Base-by-base conservation (phyloP, 2,797 vertebrate genomes). In the Leptodactylus fallax region DNA sequence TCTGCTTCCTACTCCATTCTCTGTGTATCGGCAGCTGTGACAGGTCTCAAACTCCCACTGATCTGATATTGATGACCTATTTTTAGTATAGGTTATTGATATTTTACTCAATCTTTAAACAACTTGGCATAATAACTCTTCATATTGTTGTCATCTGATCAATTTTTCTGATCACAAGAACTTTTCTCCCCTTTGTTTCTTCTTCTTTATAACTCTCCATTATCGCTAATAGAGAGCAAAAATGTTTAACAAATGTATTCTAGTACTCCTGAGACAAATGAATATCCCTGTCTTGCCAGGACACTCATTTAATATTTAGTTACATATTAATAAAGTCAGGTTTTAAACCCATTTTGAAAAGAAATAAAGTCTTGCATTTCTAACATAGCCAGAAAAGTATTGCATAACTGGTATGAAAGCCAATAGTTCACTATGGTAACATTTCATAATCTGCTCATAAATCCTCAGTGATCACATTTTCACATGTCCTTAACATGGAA, bases 401-500 rank as follows among this genome's bases (percentile, higher is more conserved):
- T 79, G 77, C 77, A 69, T 86, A 86, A 84, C 82, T 74, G 23
- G 47, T 79, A 49, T n/a, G 13, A 14, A 69, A 36, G 74, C 74
- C 84, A 86, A 78, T 55, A 9, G 19, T n/a, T 80, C 53, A 53
- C 77, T 58, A 86, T 80, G 36, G 77, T 67, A 86, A 80, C 85
- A 25, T 79, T 86, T 79, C 78, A 79, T 86, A 86, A 79, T 84
- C 69, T 76, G 82, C 82, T 76, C 82, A 84, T 84, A 84, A 84
- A 23, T 76, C 55, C 45, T 74, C 21, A 12, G 49, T 71, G 49
- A 85, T 79, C 13, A 6, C 36, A 85, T 60, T 60, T 84, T 84
- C 53, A 36, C 36, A 36, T 86, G 76, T 65, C 27, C 8, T 69
- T 63, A 61, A 67, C 21, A 56, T 56, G 3, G 47, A 47, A 79